Conservation (phyloP, 1,140 invertebrate species). For the Chrysopa pallens region DNA sequence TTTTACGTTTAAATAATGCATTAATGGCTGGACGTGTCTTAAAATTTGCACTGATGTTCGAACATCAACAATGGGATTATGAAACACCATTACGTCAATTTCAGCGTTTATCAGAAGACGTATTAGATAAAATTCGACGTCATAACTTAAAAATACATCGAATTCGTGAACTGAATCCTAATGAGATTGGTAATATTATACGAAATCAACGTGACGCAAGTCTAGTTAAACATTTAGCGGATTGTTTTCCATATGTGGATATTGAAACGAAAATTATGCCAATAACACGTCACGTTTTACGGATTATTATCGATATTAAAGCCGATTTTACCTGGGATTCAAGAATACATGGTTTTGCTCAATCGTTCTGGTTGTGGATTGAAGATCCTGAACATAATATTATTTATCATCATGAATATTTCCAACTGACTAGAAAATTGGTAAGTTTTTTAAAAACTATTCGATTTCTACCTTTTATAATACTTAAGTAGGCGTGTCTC, state of each 20-base stretch:
- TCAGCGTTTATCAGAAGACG: slow-evolving; percentile 51
- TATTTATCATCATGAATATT: slow-evolving; percentile 87
- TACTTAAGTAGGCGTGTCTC: too few relatives aligned
- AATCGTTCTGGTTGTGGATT: slow-evolving; percentile 96
- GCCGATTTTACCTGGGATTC: slow-evolving; percentile 87
- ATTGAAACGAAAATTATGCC: slow-evolving; percentile 79
- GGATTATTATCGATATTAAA: slow-evolving; percentile 65
- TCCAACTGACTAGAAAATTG: neutral
- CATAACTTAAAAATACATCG: slow-evolving; percentile 52
- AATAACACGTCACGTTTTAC: slow-evolving; percentile 82
- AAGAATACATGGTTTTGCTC: slow-evolving; percentile 66
- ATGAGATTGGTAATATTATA: slow-evolving; percentile 68
- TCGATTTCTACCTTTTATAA: too few relatives aligned
- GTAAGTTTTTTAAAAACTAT: too few relatives aligned
- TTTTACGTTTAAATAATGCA: slow-evolving; percentile 74
- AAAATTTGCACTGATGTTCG: slow-evolving; percentile 75
- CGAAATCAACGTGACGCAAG: slow-evolving; percentile 57
- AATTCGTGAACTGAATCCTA: slow-evolving; percentile 68
- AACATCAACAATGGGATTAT: slow-evolving; percentile 75
- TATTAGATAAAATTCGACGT: slow-evolving; percentile 68
- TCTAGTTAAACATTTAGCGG: slow-evolving; percentile 66
- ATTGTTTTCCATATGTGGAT: slow-evolving; percentile 67
- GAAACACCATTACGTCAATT: slow-evolving; percentile 80
- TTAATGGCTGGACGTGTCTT: slow-evolving; percentile 69
- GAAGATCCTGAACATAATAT: slow-evolving; percentile 86